Evolutionary conservation across 2,797 vertebrate genomes (phyloP), one percentile per base, ranked within the genome.

Genomic region (Cichlasoma orientale): DNA sequence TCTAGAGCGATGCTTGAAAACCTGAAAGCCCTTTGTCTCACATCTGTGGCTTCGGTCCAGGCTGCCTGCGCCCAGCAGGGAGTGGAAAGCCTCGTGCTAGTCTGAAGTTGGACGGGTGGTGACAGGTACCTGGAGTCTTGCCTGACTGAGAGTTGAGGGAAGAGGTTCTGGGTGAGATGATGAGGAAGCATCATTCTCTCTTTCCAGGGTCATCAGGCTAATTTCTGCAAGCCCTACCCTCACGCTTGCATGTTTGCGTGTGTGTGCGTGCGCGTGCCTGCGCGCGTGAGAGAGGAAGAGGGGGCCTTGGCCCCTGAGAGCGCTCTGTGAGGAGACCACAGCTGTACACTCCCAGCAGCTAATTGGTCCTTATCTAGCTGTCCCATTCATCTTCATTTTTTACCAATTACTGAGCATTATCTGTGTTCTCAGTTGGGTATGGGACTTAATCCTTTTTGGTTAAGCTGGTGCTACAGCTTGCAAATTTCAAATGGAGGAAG

Each of bases 351-450:
- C 96, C 97, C 97, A 98, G 97, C 97, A 99, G 97, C 98, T 99
- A 99, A 99, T 99, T 99, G 98, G 97, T 98, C 97, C 98, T 99
- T 99, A 99, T 99, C 98, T 97, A 97, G 97, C 98, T 97, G 97
- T 97, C 97, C 98, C 98, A 99, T 99, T 99, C 98, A 99, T 99
- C 98, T 99, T 99, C 97, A 99, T 99, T 99, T 99, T 98, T 99
- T 98, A 99, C 98, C 98, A 99, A 99, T 99, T 99, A 99, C 98
- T 96, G 97, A 98, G 98, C 98, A 99, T 99, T 99, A 99, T 99
- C 98, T 98, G 97, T 99, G 98, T 99, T 99, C 98, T 99, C 98
- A 97, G 98, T 99, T 99, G 98, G 98, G 98, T 99, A 98, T 98
- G 97, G 97, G 97, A 99, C 97, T 99, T 99, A 99, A 99, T 99